phyloP scores from a whole-genome alignment of 2,113 vertebrate genomes.

The Chroicocephalus ridibundus region DNA sequence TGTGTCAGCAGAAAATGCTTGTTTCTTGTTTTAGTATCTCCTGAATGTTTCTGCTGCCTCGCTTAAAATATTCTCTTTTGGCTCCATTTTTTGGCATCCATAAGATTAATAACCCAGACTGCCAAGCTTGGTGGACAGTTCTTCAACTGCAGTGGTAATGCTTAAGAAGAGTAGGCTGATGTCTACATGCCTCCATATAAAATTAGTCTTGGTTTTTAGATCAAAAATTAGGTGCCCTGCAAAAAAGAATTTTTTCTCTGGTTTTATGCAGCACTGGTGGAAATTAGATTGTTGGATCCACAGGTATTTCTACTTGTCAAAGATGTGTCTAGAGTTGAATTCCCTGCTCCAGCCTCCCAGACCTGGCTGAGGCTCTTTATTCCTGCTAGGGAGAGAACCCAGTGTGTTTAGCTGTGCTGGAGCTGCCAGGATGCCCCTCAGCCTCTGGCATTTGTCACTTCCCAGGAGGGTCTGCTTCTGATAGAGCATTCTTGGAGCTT shows the following conservation, averaged over 20 bases:
- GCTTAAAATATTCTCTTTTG: neutral
- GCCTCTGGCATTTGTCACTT: neutral
- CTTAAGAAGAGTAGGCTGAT: neutral
- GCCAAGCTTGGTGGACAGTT: neutral
- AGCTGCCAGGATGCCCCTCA: neutral
- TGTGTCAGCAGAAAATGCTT: neutral
- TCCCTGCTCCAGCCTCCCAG: neutral
- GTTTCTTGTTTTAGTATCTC: neutral
- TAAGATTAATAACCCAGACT: neutral
- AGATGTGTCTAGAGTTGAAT: neutral
- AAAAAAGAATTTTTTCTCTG: neutral
- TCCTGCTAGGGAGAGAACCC: neutral
- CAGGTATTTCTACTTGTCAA: neutral
- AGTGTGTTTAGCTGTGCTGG: neutral
- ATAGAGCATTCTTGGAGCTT: neutral
- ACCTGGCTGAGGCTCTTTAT: neutral
- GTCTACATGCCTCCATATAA: neutral
- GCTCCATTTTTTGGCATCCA: neutral
- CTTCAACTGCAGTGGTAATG: neutral
- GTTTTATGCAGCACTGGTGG: neutral
- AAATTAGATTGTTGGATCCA: neutral
- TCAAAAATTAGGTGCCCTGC: neutral
- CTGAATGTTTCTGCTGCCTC: neutral
- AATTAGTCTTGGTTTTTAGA: neutral
- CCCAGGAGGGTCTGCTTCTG: neutral